These are phyloP conservation scores for Pararge aegeria DNA, from an alignment of 1,140 invertebrate genomes.

Conservation along the genomic window DNA sequence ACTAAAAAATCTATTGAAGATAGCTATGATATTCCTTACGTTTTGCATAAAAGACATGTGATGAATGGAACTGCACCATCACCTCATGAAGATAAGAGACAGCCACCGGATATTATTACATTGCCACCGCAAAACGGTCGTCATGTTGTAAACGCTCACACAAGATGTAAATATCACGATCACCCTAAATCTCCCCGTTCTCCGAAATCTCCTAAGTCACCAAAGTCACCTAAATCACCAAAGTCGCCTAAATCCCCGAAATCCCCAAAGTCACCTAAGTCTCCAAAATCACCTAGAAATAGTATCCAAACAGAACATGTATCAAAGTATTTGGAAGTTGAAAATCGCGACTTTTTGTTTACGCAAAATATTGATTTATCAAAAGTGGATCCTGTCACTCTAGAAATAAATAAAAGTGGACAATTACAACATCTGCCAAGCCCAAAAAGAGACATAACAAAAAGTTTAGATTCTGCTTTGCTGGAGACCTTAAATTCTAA, in stretches of 20 bases:
- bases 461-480: slow-evolving; percentile 82
- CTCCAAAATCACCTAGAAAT: slow-evolving; percentile 81
- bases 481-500: slow-evolving; percentile 86
- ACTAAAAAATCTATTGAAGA: slow-evolving; percentile 66
- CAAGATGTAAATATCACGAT: slow-evolving; percentile 77
- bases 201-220: slow-evolving; percentile 81
- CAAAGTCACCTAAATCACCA: slow-evolving; percentile 81
- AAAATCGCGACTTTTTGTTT: slow-evolving; percentile 82
- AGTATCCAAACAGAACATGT: slow-evolving; percentile 69
- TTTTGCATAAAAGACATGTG: slow-evolving; percentile 89
- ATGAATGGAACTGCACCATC: slow-evolving; percentile 89
- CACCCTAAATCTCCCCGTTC: slow-evolving; percentile 77
- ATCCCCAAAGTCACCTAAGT: slow-evolving; percentile 81
- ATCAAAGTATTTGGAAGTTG: slow-evolving; percentile 73
- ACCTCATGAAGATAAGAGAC: slow-evolving; percentile 68
- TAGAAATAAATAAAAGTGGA: slow-evolving; percentile 84
- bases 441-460: slow-evolving; percentile 84
- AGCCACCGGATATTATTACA: slow-evolving; percentile 75
- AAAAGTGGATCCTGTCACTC: slow-evolving; percentile 84
- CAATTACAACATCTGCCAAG: slow-evolving; percentile 82
- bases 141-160: slow-evolving; percentile 66
- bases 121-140: slow-evolving; percentile 73
- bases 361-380: slow-evolving; percentile 86
- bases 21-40: slow-evolving; percentile 89
- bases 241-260: slow-evolving; percentile 78